Evolutionary conservation across 2,797 vertebrate genomes (phyloP).

Genomic region (Pseudotriccus pelzelni): DNA sequence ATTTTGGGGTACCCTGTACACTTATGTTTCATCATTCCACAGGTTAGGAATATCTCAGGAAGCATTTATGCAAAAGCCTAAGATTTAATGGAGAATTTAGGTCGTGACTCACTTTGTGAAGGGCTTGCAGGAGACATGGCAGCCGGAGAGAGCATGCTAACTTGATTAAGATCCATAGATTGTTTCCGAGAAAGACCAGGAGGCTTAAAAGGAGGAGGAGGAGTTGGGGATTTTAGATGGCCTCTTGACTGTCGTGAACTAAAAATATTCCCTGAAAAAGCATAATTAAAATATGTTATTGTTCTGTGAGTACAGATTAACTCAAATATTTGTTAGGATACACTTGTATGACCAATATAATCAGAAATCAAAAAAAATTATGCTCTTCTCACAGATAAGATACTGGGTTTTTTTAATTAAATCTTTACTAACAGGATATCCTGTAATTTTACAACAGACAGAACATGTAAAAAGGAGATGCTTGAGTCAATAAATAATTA

Average conservation of each 20-base stretch:
- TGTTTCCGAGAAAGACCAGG: conserved; percentile 92
- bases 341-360: not conserved
- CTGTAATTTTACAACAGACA: not conserved
- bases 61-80: conserved; percentile 74
- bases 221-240: conserved; percentile 95
- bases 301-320: not conserved
- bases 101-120: conserved; percentile 92
- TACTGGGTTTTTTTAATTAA: not conserved
- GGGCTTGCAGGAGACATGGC: conserved; percentile 92
- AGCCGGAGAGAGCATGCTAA: conserved; percentile 91
- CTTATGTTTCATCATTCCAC: conserved; percentile 67
- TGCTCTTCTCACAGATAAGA: not conserved
- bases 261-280: conserved; percentile 88
- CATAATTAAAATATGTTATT: conserved; percentile 17
- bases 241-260: conserved; percentile 90
- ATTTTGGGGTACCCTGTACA: conserved; percentile 70
- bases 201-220: conserved; percentile 85
- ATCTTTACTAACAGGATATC: not conserved
- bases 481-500: conserved; percentile 51
- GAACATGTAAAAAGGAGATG: not conserved
- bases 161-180: conserved; percentile 91
- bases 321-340: not conserved
- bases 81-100: conserved; percentile 77
- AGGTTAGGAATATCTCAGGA: conserved; percentile 66
- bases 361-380: not conserved